Evolutionary conservation across 2,797 vertebrate genomes (phyloP).

Genomic region (Myripristis murdjan): DNA sequence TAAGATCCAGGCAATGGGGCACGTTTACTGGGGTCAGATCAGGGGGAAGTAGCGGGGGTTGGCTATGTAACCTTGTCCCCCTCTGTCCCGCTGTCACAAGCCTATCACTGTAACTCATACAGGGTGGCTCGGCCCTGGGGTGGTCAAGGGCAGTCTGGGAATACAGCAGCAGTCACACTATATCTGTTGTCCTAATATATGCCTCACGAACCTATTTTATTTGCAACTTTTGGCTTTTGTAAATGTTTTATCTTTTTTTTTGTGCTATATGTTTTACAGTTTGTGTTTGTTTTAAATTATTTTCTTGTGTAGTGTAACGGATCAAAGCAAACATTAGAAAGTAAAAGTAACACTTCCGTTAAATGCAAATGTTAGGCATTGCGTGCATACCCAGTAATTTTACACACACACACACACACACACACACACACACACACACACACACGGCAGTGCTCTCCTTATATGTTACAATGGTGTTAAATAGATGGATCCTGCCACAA

Average conservation of each 20-base stretch:
- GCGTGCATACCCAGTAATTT: background rate
- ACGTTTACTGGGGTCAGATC: conserved; percentile 87
- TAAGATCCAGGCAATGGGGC: conserved; percentile 82
- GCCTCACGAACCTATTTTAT: background rate
- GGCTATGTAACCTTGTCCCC: conserved; percentile 82
- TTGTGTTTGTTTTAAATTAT: background rate
- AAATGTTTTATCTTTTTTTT: background rate
- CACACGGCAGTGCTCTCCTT: background rate
- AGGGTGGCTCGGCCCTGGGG: conserved; percentile 65
- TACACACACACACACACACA: background rate
- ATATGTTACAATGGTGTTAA: conserved; percentile 6
- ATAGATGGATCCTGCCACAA: background rate
- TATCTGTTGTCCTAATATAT: conserved; percentile 32
- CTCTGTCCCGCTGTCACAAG: conserved; percentile 75
- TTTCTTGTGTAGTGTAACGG: background rate
- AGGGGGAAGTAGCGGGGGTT: conserved; percentile 78
- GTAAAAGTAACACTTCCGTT: too few species aligned
- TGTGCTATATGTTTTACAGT: background rate
- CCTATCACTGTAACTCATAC: conserved; percentile 86
- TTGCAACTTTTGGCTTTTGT: too few species aligned
- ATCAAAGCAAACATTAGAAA: background rate
- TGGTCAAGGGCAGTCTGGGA: conserved; percentile 79
- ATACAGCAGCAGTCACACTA: conserved; percentile 62
- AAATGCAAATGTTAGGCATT: too few species aligned
- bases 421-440: background rate